These are phyloP conservation scores for Bucorvus abyssinicus DNA, from an alignment of 2,797 vertebrate species.

Conservation along the genomic window DNA sequence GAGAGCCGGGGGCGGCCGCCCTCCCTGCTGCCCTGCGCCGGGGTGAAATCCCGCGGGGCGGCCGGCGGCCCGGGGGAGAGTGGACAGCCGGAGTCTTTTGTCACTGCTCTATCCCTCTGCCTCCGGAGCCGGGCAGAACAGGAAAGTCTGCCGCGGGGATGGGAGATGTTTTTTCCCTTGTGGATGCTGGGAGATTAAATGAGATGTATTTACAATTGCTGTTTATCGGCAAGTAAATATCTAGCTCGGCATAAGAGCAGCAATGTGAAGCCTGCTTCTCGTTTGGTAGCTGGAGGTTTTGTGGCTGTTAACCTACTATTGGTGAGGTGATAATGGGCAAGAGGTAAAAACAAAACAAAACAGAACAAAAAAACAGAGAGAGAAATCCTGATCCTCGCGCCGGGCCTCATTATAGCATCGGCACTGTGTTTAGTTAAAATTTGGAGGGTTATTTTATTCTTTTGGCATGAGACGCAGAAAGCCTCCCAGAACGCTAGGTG, in stretches of 20 bases:
- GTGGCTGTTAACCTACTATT: slow-evolving; percentile 62
- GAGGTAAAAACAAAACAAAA: background rate
- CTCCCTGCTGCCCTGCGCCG: background rate
- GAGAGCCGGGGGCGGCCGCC: background rate
- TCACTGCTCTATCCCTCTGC: background rate
- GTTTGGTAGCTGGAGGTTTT: slow-evolving; percentile 57
- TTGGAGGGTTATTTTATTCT: background rate
- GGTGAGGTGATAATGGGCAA: slow-evolving; percentile 51
- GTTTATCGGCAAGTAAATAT: slow-evolving; percentile 68
- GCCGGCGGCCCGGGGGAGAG: slow-evolving; percentile 19
- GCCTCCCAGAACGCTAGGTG: background rate
- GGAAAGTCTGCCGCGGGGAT: background rate
- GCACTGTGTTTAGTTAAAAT: background rate
- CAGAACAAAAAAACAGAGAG: background rate
- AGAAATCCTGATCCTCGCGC: background rate
- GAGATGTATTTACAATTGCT: slow-evolving; percentile 67
- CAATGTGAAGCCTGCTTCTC: background rate
- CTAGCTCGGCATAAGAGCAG: slow-evolving; percentile 35
- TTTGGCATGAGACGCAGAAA: background rate
- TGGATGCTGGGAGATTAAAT: slow-evolving; percentile 63
- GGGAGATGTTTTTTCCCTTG: background rate
- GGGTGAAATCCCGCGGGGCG: background rate
- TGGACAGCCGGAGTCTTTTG: slow-evolving; percentile 48
- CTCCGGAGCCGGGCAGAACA: background rate
- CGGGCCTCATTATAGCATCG: background rate